Conservation (phyloP, 2,888 invertebrate species). For the Hyles lineata region DNA sequence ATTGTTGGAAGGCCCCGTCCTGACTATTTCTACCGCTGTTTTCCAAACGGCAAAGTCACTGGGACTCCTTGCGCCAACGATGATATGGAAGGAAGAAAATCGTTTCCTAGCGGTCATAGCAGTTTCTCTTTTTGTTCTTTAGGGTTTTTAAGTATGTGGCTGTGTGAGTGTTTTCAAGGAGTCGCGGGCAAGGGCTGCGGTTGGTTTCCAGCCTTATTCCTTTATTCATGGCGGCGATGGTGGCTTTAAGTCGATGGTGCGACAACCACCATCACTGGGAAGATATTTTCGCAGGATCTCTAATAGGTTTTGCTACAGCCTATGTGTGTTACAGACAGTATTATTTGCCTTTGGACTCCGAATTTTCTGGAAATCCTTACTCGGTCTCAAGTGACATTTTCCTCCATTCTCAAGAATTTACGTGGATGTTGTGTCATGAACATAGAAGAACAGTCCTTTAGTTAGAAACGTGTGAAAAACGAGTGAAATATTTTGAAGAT, state of each 20-base stretch:
- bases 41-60: slow-evolving; percentile 87
- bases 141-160: slow-evolving; percentile 88
- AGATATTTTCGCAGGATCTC: slow-evolving; percentile 89
- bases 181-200: slow-evolving; percentile 86
- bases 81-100: slow-evolving; percentile 91
- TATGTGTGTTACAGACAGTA: slow-evolving; percentile 89
- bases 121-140: slow-evolving; percentile 91
- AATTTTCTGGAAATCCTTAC: slow-evolving; percentile 49
- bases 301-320: slow-evolving; percentile 86
- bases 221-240: slow-evolving; percentile 83
- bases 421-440: not conserved
- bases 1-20: slow-evolving; percentile 90
- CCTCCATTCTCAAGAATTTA: not conserved
- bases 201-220: slow-evolving; percentile 86
- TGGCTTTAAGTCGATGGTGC: slow-evolving; percentile 91
- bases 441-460: not conserved
- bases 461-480: not conserved
- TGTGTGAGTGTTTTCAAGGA: slow-evolving; percentile 86
- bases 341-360: slow-evolving; percentile 79
- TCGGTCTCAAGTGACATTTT: slow-evolving; percentile 32
- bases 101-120: slow-evolving; percentile 95
- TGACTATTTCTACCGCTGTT: slow-evolving; percentile 93
- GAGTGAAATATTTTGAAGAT: not conserved
- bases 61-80: slow-evolving; percentile 67
- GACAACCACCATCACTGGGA: slow-evolving; percentile 96